Base-by-base conservation (phyloP, 2,888 invertebrate genomes). In the Mythimna ferrago region DNA sequence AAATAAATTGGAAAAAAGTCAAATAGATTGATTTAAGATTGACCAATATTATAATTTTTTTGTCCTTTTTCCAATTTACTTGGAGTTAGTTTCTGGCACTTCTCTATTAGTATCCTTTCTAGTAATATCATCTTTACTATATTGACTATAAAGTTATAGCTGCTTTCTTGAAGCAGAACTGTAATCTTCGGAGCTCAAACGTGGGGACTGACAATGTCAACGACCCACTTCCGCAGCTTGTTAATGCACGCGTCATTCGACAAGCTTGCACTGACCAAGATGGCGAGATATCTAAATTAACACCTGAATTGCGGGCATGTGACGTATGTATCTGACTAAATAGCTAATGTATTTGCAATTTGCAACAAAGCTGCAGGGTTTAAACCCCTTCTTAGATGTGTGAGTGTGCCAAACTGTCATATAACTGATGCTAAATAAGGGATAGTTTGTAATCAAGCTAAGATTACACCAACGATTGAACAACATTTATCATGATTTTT, bases 271-370 rank as follows among this genome's bases (percentile, higher is more conserved):
- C 35, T 62, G 54, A 62, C 11, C 38, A 56, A n/a, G 38, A n/a
- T 61, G 44, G 54, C 35, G 44, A 48, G 21, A 38, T 71, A 48
- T 26, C 19, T 19, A 66, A 54, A 66, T 70, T 35, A 44, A 21
- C 35, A 56, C 44, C 56, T 70, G 14, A 56, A 19, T 57, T 57
- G 32, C 21, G 41, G 74, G 56, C 19, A 61, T 7, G 0, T 19
- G 41, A 53, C 10, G 26, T 6, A 16, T 0, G 1, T 26, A 26
- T 26, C 6, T 16, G 14, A 26, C 10, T n/a, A 1, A 26, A 14
- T 10, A 65, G 6, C 19, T 9, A 19, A 9, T 7, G 21, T 35
- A 54, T 5, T 4, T 65, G 32, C 7, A 11, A 10, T 57, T 38
- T 14, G 14, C 48, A 21, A 21, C 5, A 51, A 51, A 21, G 21